Percentiles rank a stretch among this genome's conserved stretches.
Evolutionary conservation across 2,888 invertebrate genomes (phyloP).

Genomic region (Apocheima hispidaria): DNA sequence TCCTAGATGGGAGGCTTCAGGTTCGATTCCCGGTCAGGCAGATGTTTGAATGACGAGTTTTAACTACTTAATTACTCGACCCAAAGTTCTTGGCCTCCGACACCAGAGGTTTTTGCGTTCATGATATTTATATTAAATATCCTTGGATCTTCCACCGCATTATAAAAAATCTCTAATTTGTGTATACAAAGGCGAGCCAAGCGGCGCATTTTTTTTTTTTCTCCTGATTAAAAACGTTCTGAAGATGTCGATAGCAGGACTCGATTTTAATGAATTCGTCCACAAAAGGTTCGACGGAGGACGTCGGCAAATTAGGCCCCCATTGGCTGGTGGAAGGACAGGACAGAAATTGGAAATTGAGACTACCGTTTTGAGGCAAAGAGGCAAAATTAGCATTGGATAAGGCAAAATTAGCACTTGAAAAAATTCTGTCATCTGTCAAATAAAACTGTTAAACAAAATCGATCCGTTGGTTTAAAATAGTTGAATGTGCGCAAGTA

Average conservation of each 20-base stretch:
- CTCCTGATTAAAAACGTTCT: conserved; percentile 38
- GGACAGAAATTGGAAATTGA: conserved; percentile 2
- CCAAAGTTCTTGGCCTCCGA: too few relatives aligned
- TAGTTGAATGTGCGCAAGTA: too few relatives aligned
- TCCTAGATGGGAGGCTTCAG: too few relatives aligned
- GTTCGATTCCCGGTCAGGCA: too few relatives aligned
- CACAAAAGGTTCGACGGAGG: conserved; percentile 15
- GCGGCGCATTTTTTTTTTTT: conserved; percentile 32
- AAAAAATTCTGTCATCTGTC: neutral
- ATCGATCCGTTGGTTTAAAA: too few relatives aligned
- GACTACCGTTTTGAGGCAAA: neutral
- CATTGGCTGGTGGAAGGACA: conserved; percentile 9
- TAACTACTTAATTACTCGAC: too few relatives aligned
- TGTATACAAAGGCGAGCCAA: conserved; percentile 22
- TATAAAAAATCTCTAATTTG: conserved; percentile 22
- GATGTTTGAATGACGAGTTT: too few relatives aligned
- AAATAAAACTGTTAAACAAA: too few relatives aligned
- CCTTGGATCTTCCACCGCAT: conserved; percentile 1
- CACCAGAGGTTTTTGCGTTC: too few relatives aligned
- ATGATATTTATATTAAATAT: neutral
- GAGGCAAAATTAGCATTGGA: neutral
- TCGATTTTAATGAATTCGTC: conserved; percentile 30
- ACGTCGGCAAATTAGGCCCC: conserved; percentile 10
- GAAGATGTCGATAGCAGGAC: conserved; percentile 38
- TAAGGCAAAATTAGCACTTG: neutral